Conservation (phyloP, 2,113 vertebrate genomes). For the mouse (Mus musculus) region GRCm39 chr11:100518501-100519000, state of each 20-base stretch:
- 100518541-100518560: neutral
- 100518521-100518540: neutral
- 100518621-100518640: neutral
- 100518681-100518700: neutral
- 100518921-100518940: no score
- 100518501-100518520: constrained; percentile 69
- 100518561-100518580: neutral
- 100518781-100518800: neutral
- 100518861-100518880: neutral
- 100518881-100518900: neutral
- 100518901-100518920: neutral
- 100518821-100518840: no score
- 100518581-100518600: neutral
- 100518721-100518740: neutral
- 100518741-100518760: neutral
- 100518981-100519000: neutral
- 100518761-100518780: neutral
- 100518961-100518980: neutral
- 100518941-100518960: neutral
- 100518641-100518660: neutral
- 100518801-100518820: neutral
- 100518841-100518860: no score
- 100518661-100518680: neutral
- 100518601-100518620: neutral
- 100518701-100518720: constrained; percentile 24